These are phyloP conservation scores for Muntiacus muntjak DNA, from an alignment of 2,113 vertebrate genomes.

Conservation along the genomic window DNA sequence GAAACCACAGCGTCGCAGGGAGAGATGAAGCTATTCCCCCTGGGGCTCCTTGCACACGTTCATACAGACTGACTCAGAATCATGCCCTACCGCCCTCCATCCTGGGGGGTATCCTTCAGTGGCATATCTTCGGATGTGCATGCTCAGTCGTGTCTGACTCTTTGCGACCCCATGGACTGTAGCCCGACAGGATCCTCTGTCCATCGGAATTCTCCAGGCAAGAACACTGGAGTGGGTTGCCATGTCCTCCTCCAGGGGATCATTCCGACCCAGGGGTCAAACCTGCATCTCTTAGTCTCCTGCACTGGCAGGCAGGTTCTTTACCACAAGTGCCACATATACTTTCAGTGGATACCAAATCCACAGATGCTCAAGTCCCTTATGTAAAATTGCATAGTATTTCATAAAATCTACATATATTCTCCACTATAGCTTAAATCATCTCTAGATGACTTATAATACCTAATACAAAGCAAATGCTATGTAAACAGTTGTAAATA, in stretches of 20 bases:
- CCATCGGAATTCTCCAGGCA: background rate
- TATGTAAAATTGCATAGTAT: background rate
- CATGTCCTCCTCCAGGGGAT: background rate
- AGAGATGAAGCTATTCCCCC: background rate
- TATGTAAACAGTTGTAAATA: background rate
- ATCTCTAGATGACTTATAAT: background rate
- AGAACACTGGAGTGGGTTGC: background rate
- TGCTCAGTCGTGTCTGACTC: background rate
- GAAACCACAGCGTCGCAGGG: background rate
- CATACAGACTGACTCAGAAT: background rate
- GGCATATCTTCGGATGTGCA: background rate
- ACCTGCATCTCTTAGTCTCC: background rate
- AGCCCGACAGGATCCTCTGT: background rate
- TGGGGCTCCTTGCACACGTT: background rate
- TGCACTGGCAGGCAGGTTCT: background rate
- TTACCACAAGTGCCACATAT: background rate
- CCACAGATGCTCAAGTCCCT: background rate
- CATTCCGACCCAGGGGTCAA: background rate
- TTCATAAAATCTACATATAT: background rate
- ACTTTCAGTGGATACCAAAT: background rate
- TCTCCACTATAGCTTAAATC: background rate
- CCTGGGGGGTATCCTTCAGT: background rate
- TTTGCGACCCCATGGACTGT: background rate
- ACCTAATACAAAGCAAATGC: background rate
- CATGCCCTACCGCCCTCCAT: background rate